phyloP scores from a whole-genome alignment of 2,113 vertebrate species.

The Reinhardtius hippoglossoides region DNA sequence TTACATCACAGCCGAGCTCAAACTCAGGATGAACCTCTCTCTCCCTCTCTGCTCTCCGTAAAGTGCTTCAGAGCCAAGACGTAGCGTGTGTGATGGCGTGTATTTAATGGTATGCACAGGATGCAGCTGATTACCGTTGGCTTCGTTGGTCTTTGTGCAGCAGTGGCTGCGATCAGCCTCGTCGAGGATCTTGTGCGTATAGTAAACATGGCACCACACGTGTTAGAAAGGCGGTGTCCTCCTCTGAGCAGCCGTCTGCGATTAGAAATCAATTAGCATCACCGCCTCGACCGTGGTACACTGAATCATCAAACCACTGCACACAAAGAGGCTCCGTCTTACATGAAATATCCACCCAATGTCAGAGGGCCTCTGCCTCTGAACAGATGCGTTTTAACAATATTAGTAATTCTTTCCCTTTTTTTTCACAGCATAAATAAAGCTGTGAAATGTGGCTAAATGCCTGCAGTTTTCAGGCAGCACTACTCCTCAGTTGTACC shows the following conservation, averaged over 20 bases:
- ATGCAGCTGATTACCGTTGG: background rate
- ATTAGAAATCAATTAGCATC: constrained; percentile 27
- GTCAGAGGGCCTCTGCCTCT: background rate
- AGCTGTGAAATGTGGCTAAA: background rate
- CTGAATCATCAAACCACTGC: background rate
- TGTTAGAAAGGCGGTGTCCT: constrained; percentile 3
- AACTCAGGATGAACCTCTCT: constrained; percentile 61
- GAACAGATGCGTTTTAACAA: background rate
- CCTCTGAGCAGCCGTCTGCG: background rate
- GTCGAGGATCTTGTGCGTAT: background rate
- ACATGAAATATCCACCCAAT: background rate
- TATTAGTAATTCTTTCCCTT: background rate
- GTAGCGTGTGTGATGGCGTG: background rate
- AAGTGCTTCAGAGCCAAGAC: constrained; percentile 16
- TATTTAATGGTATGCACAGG: background rate
- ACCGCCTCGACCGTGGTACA: background rate
- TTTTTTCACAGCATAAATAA: background rate
- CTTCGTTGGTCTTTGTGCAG: background rate
- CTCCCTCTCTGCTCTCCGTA: background rate
- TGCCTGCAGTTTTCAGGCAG: background rate
- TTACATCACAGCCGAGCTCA: constrained; percentile 72
- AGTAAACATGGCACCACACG: constrained; percentile 12
- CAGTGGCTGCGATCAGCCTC: background rate
- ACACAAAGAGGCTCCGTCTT: background rate
- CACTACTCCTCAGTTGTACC: background rate